These are phyloP conservation scores for Himalopsyche japonica DNA, from an alignment of 2,888 invertebrate species.

Conservation along the genomic window DNA sequence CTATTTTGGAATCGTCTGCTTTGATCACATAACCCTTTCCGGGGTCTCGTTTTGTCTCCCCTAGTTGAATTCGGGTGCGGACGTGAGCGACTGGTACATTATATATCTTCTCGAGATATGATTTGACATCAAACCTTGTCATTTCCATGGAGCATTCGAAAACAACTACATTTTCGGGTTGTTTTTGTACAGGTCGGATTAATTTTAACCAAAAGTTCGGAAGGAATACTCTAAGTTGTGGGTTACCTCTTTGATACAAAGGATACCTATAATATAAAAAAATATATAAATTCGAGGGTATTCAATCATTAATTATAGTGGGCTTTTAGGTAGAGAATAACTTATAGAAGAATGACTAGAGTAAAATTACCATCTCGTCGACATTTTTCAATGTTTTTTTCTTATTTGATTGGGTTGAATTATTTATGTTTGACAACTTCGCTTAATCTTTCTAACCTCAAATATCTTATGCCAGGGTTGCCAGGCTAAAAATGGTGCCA, in stretches of 20 bases:
- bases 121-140: conserved; percentile 86
- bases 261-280: conserved; percentile 84
- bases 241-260: conserved; percentile 86
- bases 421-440: too few relatives aligned
- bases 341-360: not conserved
- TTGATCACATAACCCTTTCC: conserved; percentile 71
- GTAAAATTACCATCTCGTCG: conserved; percentile 5
- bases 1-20: conserved; percentile 81
- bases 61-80: conserved; percentile 72
- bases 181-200: conserved; percentile 67
- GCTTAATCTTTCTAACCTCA: too few relatives aligned
- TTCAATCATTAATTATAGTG: not conserved
- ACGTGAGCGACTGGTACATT: conserved; percentile 79
- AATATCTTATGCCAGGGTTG: too few relatives aligned
- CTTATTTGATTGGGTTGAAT: too few relatives aligned
- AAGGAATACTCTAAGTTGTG: conserved; percentile 89
- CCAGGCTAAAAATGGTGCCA: too few relatives aligned
- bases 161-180: conserved; percentile 79
- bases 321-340: not conserved
- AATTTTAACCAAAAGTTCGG: conserved; percentile 98
- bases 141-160: conserved; percentile 94
- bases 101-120: conserved; percentile 96
- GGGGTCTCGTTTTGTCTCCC: conserved; percentile 65
- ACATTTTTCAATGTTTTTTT: not conserved
- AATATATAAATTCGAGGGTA: not conserved